Conservation (phyloP, 1,140 invertebrate species). For the Cardiocondyla obscurior region DNA sequence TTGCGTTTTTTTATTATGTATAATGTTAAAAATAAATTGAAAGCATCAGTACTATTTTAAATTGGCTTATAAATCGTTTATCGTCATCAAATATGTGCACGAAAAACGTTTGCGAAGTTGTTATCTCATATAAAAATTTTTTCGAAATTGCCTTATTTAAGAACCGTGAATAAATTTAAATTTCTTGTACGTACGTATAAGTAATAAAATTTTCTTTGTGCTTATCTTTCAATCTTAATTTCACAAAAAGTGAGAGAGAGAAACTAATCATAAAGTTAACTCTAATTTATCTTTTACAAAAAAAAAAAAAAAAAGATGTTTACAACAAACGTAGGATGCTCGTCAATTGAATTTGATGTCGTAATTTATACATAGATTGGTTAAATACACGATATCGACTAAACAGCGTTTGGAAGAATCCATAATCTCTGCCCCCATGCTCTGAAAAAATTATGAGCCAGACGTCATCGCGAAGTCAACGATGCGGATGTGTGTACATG, state of each 20-base stretch:
- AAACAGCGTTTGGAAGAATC: slow-evolving; percentile 14
- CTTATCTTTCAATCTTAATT: neutral
- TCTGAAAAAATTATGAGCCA: slow-evolving; percentile 4
- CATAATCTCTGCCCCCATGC: slow-evolving; percentile 1
- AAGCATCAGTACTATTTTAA: neutral
- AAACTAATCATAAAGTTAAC: neutral
- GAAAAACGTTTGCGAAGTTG: neutral
- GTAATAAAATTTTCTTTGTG: neutral
- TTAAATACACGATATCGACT: neutral
- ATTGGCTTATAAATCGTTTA: neutral
- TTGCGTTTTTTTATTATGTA: neutral
- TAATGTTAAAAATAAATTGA: neutral
- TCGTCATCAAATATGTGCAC: neutral
- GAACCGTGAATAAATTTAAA: neutral
- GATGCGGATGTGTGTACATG: neutral
- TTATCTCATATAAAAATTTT: slow-evolving; percentile 16
- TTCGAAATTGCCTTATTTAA: too few relatives aligned
- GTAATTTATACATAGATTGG: neutral
- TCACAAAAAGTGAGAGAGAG: neutral
- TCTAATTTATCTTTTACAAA: neutral
- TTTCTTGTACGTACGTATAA: neutral
- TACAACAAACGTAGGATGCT: neutral
- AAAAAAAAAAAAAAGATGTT: neutral
- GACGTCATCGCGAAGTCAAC: slow-evolving; percentile 10
- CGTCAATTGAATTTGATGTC: neutral